Conservation (phyloP, 2,113 vertebrate genomes). For the Cavia aperea region DNA sequence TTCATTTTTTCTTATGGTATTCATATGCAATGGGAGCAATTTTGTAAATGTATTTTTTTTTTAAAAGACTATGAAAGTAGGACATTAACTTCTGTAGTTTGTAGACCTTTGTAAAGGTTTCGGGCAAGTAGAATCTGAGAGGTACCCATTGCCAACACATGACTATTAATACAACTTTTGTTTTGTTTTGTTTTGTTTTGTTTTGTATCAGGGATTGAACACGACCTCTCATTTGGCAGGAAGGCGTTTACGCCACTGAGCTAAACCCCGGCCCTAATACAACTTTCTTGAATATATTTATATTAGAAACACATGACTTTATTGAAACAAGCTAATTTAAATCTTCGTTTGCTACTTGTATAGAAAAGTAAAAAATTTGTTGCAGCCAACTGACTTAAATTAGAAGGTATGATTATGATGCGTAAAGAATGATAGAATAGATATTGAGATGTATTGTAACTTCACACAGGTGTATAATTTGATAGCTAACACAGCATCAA, state of each 20-base stretch:
- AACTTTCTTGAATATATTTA: background rate
- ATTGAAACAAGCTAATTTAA: background rate
- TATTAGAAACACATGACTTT: background rate
- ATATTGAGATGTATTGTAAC: background rate
- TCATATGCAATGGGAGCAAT: slow-evolving; percentile 46
- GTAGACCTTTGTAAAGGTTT: background rate
- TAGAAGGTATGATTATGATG: background rate
- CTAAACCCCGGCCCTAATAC: background rate
- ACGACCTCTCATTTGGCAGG: no score
- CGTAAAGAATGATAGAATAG: background rate
- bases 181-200: no score
- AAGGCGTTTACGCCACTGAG: no score
- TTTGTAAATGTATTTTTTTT: slow-evolving; percentile 47
- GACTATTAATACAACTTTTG: background rate
- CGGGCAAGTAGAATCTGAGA: background rate
- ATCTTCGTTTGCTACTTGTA: background rate
- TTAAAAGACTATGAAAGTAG: slow-evolving; percentile 31
- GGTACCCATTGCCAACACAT: background rate
- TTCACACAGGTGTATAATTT: background rate
- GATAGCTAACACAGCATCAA: background rate
- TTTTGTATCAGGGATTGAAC: no score
- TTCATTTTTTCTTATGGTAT: slow-evolving; percentile 25
- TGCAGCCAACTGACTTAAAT: background rate
- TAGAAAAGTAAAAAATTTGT: background rate
- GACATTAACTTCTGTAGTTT: slow-evolving; percentile 32